Evolutionary conservation across 2,888 invertebrate species (phyloP).

Genomic region (Cremastinae sp.): DNA sequence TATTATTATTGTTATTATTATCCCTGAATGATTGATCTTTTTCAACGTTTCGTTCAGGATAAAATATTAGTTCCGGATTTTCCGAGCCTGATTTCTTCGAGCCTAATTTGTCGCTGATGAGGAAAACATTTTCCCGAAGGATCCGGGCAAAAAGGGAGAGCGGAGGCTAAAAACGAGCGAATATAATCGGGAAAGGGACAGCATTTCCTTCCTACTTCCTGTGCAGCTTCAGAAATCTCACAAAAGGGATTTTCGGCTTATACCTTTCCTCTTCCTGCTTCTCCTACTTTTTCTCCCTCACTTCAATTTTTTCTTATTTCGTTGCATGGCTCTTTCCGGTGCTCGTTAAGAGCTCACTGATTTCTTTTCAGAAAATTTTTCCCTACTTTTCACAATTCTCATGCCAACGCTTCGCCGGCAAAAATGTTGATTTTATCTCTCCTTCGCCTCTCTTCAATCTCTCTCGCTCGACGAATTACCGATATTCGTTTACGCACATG

Average conservation of each 20-base stretch:
- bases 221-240: slow-evolving; percentile 25
- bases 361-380: slow-evolving; percentile 7
- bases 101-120: neutral
- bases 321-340: slow-evolving; percentile 26
- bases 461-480: slow-evolving; percentile 19
- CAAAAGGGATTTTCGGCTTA: slow-evolving; percentile 53
- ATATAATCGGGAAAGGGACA: slow-evolving; percentile 51
- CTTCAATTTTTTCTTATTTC: slow-evolving; percentile 33
- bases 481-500: too few relatives aligned
- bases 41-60: too few relatives aligned
- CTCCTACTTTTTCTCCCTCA: slow-evolving; percentile 30
- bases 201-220: slow-evolving; percentile 50
- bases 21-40: too few relatives aligned
- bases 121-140: neutral
- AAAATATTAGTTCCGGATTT: neutral
- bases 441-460: neutral
- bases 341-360: slow-evolving; percentile 31
- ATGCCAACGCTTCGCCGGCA: neutral
- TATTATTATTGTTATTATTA: too few relatives aligned
- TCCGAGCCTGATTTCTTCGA: too few relatives aligned
- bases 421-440: slow-evolving; percentile 7
- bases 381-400: too few relatives aligned
- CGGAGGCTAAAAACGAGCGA: slow-evolving; percentile 34
- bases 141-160: neutral
- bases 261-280: slow-evolving; percentile 41